Evolutionary conservation across 2,888 invertebrate species (phyloP), one percentile per base, ranked within the genome.

Genomic region (Polydrusus cervinus): DNA sequence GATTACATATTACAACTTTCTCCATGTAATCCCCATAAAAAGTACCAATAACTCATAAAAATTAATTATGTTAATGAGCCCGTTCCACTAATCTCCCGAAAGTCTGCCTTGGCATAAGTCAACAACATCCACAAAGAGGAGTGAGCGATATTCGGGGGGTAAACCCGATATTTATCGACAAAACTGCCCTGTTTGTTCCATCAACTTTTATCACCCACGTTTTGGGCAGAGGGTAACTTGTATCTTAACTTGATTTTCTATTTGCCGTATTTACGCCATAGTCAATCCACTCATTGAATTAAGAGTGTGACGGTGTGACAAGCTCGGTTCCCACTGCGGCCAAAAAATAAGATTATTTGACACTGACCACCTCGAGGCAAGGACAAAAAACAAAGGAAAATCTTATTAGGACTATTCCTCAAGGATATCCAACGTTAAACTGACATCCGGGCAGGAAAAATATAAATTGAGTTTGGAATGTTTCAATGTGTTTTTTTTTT

Each of bases 261-360:
- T 78, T 81, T 82, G 40, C 45, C 34, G 51, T 38, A 60, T 60
- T 60, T 60, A 38, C 38, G 57, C 57, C 13, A 60, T 60, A 82
- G 82, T 80, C 82, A 80, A 81, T 82, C 79, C 80, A 78, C 77
- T 82, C 84, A 83, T 83, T 81, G 80, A 80, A 83, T 84, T 84
- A 83, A 71, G 74, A 40, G 77, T 57, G 78, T 66, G 55, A 64
- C 68, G 76, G 81, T 83, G 84, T 85, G 85, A 85, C 85, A 85
- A 85, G 83, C 80, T 67, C 79, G 78, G 78, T 81, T 74, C 74
- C 78, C 78, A 20, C 13, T 30, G 78, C 64, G 78, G 71, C 66
- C 68, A 66, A 75, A 75, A 74, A 75, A 78, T 78, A 40, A 75
- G 75, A 78, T 75, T 75, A 78, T 75, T 75, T 78, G 75, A 73